These are phyloP conservation scores for Sebastes ruberrimus DNA, from an alignment of 2,797 vertebrate species.

Conservation along the genomic window DNA sequence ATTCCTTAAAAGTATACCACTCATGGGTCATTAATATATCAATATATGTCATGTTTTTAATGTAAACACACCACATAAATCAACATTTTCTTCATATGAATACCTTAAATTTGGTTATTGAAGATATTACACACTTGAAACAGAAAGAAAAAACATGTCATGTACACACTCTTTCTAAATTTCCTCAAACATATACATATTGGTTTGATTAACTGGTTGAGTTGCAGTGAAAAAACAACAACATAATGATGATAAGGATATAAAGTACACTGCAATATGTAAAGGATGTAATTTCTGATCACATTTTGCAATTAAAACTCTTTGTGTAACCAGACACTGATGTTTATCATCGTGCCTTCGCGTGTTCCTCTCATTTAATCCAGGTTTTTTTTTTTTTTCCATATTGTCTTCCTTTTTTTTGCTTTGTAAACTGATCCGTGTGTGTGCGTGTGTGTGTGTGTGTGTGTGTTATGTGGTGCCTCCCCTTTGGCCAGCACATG, in stretches of 20 bases:
- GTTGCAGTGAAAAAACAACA: background rate
- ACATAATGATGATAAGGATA: background rate
- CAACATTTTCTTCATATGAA: background rate
- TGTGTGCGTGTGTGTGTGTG: background rate
- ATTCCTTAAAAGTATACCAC: background rate
- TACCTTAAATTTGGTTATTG: background rate
- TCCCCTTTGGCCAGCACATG: conserved; percentile 28
- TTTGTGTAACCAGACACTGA: conserved; percentile 13
- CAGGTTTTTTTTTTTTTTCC: conserved; percentile 14
- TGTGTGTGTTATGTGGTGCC: conserved; percentile 14
- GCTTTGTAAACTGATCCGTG: conserved; percentile 52
- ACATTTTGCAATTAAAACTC: background rate
- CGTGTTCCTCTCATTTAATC: conserved; percentile 35
- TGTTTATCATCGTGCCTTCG: conserved; percentile 17
- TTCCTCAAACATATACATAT: background rate
- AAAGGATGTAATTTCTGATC: background rate
- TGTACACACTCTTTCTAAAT: background rate
- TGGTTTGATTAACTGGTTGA: background rate
- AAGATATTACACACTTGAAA: background rate
- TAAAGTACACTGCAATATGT: background rate
- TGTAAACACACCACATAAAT: background rate
- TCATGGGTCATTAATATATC: background rate
- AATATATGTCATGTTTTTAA: background rate
- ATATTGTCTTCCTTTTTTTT: conserved; percentile 45
- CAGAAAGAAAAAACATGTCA: background rate